Conservation (phyloP, 1,140 invertebrate genomes). For the Neodiprion fabricii region DNA sequence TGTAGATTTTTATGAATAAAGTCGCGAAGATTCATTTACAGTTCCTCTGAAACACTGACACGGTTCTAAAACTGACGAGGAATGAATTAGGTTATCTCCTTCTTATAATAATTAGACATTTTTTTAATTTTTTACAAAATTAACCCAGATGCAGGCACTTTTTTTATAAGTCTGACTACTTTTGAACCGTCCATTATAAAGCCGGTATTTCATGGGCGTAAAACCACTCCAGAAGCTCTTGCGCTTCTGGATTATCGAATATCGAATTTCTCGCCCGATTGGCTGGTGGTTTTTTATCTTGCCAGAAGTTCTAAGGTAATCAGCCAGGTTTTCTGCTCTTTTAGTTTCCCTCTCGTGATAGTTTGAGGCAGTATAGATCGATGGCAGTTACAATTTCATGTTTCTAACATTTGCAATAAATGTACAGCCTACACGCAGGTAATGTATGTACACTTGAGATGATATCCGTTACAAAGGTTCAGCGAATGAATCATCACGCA, state of each 20-base stretch:
- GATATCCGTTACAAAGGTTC: not conserved
- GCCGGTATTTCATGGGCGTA: no score
- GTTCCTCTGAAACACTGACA: no score
- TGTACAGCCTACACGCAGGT: not conserved
- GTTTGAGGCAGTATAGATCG: not conserved
- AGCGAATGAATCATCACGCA: not conserved
- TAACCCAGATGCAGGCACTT: no score
- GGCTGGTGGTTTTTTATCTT: not conserved
- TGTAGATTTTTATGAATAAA: no score
- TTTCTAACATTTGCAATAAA: not conserved
- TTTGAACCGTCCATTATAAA: no score
- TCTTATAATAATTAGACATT: no score
- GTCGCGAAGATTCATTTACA: no score
- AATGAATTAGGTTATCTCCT: no score
- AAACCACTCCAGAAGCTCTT: not conserved
- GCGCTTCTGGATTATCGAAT: not conserved
- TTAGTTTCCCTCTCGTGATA: not conserved
- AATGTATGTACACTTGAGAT: not conserved
- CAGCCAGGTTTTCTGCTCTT: not conserved
- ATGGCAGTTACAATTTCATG: not conserved
- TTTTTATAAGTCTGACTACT: no score
- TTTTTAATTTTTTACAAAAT: no score
- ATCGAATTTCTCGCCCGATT: conserved; percentile 2
- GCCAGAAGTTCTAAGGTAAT: not conserved
- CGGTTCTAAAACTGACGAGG: no score